Base-by-base conservation (phyloP, 2,797 vertebrate genomes). In the Xenentodon cancila region DNA sequence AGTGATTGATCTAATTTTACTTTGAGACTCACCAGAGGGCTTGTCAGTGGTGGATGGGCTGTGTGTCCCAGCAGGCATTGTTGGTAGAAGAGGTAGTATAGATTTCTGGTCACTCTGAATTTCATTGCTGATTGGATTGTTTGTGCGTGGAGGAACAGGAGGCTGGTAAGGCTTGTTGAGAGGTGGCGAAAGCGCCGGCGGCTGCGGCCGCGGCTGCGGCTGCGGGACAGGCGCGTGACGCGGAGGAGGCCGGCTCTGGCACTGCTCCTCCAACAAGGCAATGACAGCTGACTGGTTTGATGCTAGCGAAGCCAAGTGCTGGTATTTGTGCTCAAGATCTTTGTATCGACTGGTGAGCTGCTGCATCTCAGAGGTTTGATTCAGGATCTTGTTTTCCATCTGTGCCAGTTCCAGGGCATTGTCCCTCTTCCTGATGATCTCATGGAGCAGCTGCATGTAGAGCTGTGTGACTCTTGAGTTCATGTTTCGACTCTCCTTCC, bases 401-500 rank as follows among this genome's bases (percentile, higher is more conserved):
- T 99, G 97, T 22, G 97, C 97, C 68, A 99, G 83, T 86, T 99
- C 98, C 20, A 99, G 89, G 0, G 98, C 96, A 0, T 97, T 99
- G 93, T 99, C 98, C 16, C 98, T 92, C 85, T 99, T 99, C 54
- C 97, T 93, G 77, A 99, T 99, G 82, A 99, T 99, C 89, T 99
- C 98, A 4, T 99, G 98, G 59, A 99, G 92, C 68, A 99, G 92
- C 91, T 99, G 98, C 97, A 99, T 99, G 86, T 99, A 99, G 42
- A 99, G 94, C 87, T 99, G 97, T 0, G 98, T 99, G 70, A 99
- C 97, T 8, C 97, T 91, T 0, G 97, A 97, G 93, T 99, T 99
- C 98, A 99, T 99, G 85, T 99, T 99, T 77, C 98, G 94, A 73
- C 97, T 99, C 87, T 99, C 98, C 86, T 98, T 99, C 68, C 98